Base-by-base conservation (phyloP, 1,140 invertebrate species). In the Scaptomyza hsui region DNA sequence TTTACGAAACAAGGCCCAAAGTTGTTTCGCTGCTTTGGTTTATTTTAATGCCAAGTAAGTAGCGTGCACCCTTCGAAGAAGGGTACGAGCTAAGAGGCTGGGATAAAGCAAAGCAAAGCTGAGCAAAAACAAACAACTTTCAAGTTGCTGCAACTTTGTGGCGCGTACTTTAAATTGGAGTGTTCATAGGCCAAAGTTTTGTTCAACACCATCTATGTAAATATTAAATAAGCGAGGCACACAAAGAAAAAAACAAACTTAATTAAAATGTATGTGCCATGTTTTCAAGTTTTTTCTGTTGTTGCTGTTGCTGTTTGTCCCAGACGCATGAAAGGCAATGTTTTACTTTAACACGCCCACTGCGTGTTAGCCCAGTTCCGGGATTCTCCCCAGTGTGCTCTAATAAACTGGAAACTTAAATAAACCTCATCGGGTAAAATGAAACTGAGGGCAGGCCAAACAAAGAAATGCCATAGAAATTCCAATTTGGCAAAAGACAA, bases 181-280 rank as follows among this genome's bases (percentile, higher is more conserved):
- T 6, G 45, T 53, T 41, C 26, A 4, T 12, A 41, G 70, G 51
- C 7, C 44, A 61, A 61, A 67, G 61, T 72, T 85, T 47, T 67
- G 52, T 35, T 60, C 49, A 59, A 79, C 72, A 73, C 72, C 67
- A 72, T 63, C 64, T 68, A 63, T 74, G 76, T 86, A 76, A 80
- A 86, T 85, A 78, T 77, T 61, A 88, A 81, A 85, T 81, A 81
- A 47, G 68, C 7, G 6, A 9, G 9, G 26, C 26, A 29, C n/a
- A n/a, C n/a, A n/a, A n/a, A n/a, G n/a, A 29, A 29, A 69, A 73
- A 73, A 78, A 59, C 45, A 62, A 75, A 86, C 82, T 88, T 88
- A 88, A 86, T 86, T 86, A 86, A 86, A 86, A 88, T 86, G 70
- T 81, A 86, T 86, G 81, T 68, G 61, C 68, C 60, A 57, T 86